A percentile compares a stretch with the other conserved stretches of the same genome.
These are phyloP conservation scores for Chloromyia formosa DNA, from an alignment of 2,888 invertebrate genomes.

Conservation along the genomic window DNA sequence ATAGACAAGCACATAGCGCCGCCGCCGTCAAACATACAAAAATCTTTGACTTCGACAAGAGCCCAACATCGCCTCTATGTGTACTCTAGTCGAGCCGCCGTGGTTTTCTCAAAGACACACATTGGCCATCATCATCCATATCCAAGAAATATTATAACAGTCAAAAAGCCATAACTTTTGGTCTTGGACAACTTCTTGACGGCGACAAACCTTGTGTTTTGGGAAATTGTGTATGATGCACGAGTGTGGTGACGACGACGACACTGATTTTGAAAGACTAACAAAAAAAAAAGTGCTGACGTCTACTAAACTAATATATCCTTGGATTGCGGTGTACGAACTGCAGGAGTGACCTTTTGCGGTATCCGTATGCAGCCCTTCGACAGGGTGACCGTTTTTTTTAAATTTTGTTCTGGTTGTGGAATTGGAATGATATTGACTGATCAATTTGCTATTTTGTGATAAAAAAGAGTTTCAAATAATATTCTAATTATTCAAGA, in stretches of 20 bases:
- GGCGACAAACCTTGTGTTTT: conserved; percentile 36
- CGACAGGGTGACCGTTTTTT: conserved; percentile 4
- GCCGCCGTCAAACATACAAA: conserved; percentile 30
- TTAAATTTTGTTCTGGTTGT: no score
- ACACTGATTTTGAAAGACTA: neutral
- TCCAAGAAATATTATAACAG: conserved; percentile 41
- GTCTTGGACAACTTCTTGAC: conserved; percentile 40
- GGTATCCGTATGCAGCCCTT: neutral
- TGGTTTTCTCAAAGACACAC: conserved; percentile 8
- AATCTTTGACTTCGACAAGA: conserved; percentile 17
- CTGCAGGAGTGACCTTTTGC: conserved; percentile 39
- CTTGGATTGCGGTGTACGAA: conserved; percentile 37
- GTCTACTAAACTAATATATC: conserved; percentile 33
- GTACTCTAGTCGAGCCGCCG: neutral
- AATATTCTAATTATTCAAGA: no score
- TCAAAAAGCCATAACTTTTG: conserved; percentile 40
- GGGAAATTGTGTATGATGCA: conserved; percentile 8
- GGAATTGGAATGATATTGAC: no score
- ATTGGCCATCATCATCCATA: conserved; percentile 17
- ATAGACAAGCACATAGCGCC: conserved; percentile 42
- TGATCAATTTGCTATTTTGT: no score
- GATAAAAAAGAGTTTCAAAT: no score
- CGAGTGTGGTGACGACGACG: conserved; percentile 36
- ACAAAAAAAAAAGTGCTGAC: conserved; percentile 44
- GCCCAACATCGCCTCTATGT: neutral